Evolutionary conservation across 2,797 vertebrate genomes (phyloP).

Genomic region (Gymnoscopelus braueri): DNA sequence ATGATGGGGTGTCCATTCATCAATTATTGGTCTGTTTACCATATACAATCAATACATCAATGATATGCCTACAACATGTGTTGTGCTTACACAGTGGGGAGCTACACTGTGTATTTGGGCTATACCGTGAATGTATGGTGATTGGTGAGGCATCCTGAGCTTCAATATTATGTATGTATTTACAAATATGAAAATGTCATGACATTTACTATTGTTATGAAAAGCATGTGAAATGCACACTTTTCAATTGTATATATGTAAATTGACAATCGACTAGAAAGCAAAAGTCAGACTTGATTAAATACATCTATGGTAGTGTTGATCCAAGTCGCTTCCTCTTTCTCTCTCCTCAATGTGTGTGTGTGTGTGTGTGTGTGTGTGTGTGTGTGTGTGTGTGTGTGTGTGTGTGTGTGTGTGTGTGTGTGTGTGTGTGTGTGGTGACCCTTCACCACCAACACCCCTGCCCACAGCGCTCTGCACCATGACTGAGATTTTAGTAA

Average conservation of each 20-base stretch:
- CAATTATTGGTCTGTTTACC: constrained; percentile 30
- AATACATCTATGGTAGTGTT: too few species aligned
- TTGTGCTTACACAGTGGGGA: constrained; percentile 10
- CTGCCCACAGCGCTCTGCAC: constrained; percentile 31
- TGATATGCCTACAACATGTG: background rate
- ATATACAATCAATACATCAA: constrained; percentile 46
- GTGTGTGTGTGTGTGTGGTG: background rate
- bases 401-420: constrained; percentile 24
- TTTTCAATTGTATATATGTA: background rate
- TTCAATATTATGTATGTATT: too few species aligned
- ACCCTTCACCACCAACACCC: constrained; percentile 26
- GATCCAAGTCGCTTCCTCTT: background rate
- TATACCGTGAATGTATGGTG: too few species aligned
- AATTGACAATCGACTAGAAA: background rate
- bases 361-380: constrained; percentile 5
- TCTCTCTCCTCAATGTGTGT: constrained; percentile 3
- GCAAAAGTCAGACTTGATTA: too few species aligned
- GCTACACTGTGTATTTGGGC: background rate
- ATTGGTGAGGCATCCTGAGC: too few species aligned
- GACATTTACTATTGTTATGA: background rate
- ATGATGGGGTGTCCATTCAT: constrained; percentile 25
- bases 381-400: constrained; percentile 23
- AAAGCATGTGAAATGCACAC: background rate
- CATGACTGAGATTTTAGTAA: constrained; percentile 35
- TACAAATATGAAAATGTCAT: too few species aligned